A percentile compares a stretch with the other conserved stretches of the same genome.
Conservation (phyloP, 2,113 vertebrate genomes). For the Sinocyclocheilus grahami region DNA sequence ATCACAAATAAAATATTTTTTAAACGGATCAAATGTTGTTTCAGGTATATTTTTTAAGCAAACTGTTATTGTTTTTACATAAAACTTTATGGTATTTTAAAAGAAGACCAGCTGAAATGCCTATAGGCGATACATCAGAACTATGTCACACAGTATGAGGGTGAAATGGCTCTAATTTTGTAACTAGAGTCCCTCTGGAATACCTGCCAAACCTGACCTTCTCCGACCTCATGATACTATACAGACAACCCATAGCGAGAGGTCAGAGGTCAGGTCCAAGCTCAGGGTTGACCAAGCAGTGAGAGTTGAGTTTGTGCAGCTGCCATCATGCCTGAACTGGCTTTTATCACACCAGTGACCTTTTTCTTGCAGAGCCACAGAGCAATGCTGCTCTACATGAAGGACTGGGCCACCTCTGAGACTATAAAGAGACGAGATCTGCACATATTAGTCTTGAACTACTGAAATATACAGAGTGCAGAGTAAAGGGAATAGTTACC, state of each 20-base stretch:
- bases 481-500: neutral
- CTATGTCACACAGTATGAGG: conserved; percentile 27
- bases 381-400: conserved; percentile 9
- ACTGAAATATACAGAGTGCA: neutral
- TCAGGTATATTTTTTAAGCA: neutral
- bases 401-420: conserved; percentile 20
- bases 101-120: neutral
- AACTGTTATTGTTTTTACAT: neutral
- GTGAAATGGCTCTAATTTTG: conserved; percentile 54
- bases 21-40: neutral
- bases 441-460: neutral
- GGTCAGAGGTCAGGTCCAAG: conserved; percentile 63
- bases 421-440: neutral
- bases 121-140: conserved; percentile 23
- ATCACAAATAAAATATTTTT: conserved; percentile 23
- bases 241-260: conserved; percentile 43
- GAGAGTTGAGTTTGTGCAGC: conserved; percentile 49
- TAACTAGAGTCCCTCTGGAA: conserved; percentile 29
- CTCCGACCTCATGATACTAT: conserved; percentile 45
- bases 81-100: neutral
- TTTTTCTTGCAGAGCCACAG: conserved; percentile 21
- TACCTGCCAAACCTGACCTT: conserved; percentile 53
- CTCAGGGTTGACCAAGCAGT: conserved; percentile 48
- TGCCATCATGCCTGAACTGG: conserved; percentile 44
- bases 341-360: conserved; percentile 34